Base-by-base conservation (phyloP, 2,113 vertebrate species). In the Aspiorhynchus laticeps region DNA sequence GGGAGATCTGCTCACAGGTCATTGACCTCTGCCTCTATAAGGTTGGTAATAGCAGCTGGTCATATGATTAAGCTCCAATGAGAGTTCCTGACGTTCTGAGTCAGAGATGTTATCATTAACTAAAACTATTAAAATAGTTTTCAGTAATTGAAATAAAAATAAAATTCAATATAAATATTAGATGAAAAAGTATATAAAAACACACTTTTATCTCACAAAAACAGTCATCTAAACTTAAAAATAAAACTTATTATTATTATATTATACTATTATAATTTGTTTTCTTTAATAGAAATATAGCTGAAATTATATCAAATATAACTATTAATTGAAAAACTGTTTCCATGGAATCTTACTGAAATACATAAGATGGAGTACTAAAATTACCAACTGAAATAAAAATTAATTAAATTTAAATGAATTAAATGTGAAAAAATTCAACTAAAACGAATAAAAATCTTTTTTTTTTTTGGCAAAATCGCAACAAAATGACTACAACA, bases 11-110 rank as follows among this genome's bases (percentile, higher is more conserved):
- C 69, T 73, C 91, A 1, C 94, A 96, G 80, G 94, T 97, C 84
- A 89, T 96, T 43, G 94, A 96, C 90, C 93, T 96, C 17, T 96
- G 95, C 88, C 95, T 96, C n/a, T 96, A 95, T 88, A 96, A 97
- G 95, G 95, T 96, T 88, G 92, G 93, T 81, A n/a, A 12, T 31
- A 21, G 28, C 2, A n/a, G 17, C 10, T 14, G 26, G 38, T 41
- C 61, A 28, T 1, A 26, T 43, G 26, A 14, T 14, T 48, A 48
- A 46, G 24, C 1, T 26, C 59, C 24, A 82, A 28, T 82, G 3
- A 43, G 61, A 82, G 21, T 61, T 19, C 17, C 21, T 81, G 33
- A 80, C 14, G 5, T n/a, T 5, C 31, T 56, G 17, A 6, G n/a
- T 77, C 3, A 11, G 9, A 46, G 48, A 15, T 21, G 6, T 9